Conservation (phyloP, 2,888 invertebrate species). For the Nebria brevicollis region DNA sequence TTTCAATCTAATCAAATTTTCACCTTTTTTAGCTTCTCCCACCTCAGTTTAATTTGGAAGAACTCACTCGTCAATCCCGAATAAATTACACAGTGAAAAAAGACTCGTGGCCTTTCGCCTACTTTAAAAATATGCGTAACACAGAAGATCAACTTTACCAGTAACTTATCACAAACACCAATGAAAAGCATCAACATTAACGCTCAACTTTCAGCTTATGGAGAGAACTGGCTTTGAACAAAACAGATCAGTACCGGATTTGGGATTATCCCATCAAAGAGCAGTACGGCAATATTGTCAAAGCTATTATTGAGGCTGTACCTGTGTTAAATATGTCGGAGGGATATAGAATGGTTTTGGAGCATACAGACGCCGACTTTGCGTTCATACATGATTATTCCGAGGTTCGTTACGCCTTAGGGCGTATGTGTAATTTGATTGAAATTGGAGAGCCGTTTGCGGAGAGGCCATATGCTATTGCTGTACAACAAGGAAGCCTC, state of each 20-base stretch:
- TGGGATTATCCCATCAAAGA: conserved; percentile 95
- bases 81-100: conserved; percentile 89
- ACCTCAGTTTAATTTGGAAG: conserved; percentile 87
- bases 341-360: conserved; percentile 78
- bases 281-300: conserved; percentile 86
- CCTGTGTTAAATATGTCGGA: conserved; percentile 75
- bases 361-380: conserved; percentile 82
- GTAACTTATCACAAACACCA: conserved; percentile 58
- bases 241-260: conserved; percentile 83
- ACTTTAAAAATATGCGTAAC: conserved; percentile 90
- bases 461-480: conserved; percentile 89
- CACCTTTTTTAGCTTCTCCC: conserved; percentile 66
- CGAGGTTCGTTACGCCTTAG: conserved; percentile 84
- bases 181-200: too few species aligned
- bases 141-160: conserved; percentile 88
- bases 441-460: conserved; percentile 91
- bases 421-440: conserved; percentile 83
- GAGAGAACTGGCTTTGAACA: conserved; percentile 88
- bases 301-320: conserved; percentile 82
- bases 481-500: conserved; percentile 88
- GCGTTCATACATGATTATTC: conserved; percentile 91
- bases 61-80: conserved; percentile 84
- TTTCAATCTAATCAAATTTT: not conserved
- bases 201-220: conserved; percentile 71
- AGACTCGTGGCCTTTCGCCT: conserved; percentile 78